Evolutionary conservation across 2,888 invertebrate genomes (phyloP).

Genomic region (Mermis nigrescens): DNA sequence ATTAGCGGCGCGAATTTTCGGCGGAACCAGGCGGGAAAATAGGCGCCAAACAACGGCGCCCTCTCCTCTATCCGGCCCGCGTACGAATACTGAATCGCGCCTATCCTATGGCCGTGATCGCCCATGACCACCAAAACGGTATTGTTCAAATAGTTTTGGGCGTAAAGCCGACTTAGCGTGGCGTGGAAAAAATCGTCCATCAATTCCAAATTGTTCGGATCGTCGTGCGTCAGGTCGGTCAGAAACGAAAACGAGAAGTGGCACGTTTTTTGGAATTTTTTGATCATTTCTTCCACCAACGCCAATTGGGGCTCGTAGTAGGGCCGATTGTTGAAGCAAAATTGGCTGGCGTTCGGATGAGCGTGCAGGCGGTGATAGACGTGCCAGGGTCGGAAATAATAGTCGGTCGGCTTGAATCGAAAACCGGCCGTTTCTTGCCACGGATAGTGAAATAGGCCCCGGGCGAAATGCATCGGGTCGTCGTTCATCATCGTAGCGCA

Average conservation of each 20-base stretch:
- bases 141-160: slow-evolving; percentile 10
- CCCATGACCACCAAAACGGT: slow-evolving; percentile 26
- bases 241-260: slow-evolving; percentile 70
- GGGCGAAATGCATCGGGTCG: slow-evolving; percentile 49
- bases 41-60: slow-evolving; percentile 55
- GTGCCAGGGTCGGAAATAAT: slow-evolving; percentile 50
- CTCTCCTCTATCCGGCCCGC: slow-evolving; percentile 61
- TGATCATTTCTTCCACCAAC: slow-evolving; percentile 48
- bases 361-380: not conserved
- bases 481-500: slow-evolving; percentile 62
- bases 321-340: slow-evolving; percentile 51
- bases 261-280: slow-evolving; percentile 42
- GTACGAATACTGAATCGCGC: slow-evolving; percentile 29
- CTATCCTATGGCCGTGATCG: slow-evolving; percentile 35
- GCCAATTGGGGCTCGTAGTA: slow-evolving; percentile 52
- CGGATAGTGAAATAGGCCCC: slow-evolving; percentile 56
- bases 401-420: slow-evolving; percentile 57
- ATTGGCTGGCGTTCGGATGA: slow-evolving; percentile 39
- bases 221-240: slow-evolving; percentile 62
- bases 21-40: slow-evolving; percentile 53
- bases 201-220: slow-evolving; percentile 53
- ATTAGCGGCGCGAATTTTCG: slow-evolving; percentile 44
- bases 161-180: no score
- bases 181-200: slow-evolving; percentile 50
- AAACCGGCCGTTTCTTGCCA: slow-evolving; percentile 48